Evolutionary conservation across 2,113 vertebrate genomes (phyloP).

Genomic region (Spheniscus mendiculus): DNA sequence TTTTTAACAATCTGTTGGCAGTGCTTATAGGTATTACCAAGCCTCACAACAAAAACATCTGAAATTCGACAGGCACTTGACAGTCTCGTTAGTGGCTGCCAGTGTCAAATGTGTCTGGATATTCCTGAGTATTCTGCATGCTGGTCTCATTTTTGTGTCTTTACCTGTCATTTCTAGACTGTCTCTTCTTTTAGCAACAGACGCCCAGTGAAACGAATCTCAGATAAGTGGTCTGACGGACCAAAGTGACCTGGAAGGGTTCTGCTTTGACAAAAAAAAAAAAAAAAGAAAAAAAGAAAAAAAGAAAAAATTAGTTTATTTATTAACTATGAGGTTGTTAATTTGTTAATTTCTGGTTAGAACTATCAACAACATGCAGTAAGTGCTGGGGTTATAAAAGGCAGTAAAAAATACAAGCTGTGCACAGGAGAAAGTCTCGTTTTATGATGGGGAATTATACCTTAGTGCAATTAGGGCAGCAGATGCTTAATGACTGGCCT

Average conservation of each 20-base stretch:
- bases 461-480: background rate
- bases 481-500: background rate
- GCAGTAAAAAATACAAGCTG: background rate
- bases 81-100: background rate
- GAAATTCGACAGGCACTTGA: background rate
- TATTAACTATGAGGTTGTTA: background rate
- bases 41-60: constrained; percentile 15
- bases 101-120: background rate
- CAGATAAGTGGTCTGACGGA: background rate
- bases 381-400: background rate
- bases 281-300: background rate
- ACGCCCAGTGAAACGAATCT: background rate
- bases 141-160: background rate
- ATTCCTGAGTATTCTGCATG: background rate
- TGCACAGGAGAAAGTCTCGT: background rate
- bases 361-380: background rate
- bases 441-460: background rate
- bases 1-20: constrained; percentile 51
- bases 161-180: background rate
- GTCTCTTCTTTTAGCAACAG: background rate
- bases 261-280: background rate
- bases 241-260: background rate
- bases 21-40: background rate
- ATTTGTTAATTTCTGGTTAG: background rate
- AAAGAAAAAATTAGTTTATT: background rate